Evolutionary conservation across 2,888 invertebrate species (phyloP).

Genomic region (Automeris io): DNA sequence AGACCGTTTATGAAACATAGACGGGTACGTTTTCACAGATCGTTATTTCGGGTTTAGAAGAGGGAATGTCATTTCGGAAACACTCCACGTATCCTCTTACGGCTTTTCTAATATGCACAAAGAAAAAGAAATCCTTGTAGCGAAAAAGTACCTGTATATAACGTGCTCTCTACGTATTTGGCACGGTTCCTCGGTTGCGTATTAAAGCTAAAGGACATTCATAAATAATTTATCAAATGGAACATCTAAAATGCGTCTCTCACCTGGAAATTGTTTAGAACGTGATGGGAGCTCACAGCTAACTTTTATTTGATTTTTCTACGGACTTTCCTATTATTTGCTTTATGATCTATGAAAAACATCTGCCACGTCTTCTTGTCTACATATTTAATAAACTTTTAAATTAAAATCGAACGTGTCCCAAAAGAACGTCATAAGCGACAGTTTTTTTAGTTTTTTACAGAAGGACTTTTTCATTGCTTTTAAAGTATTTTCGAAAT

Average conservation of each 20-base stretch:
- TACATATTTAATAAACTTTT: no score
- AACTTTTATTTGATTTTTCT: conserved; percentile 28
- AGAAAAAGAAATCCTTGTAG: conserved; percentile 51
- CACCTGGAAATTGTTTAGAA: conserved; percentile 47
- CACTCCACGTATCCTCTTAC: conserved; percentile 50
- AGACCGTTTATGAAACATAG: conserved; percentile 27
- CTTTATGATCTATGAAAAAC: conserved; percentile 3
- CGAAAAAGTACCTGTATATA: conserved; percentile 42
- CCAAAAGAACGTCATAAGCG: no score
- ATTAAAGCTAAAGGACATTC: conserved; percentile 50
- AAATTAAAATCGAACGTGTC: no score
- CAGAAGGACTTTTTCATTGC: no score
- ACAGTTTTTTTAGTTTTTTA: no score
- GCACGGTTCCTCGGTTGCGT: conserved; percentile 38
- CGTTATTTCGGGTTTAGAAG: conserved; percentile 51
- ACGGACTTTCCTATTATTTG: conserved; percentile 7
- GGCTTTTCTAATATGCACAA: conserved; percentile 61
- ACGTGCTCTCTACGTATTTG: conserved; percentile 48
- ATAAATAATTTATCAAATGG: conserved; percentile 64
- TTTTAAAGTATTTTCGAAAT: no score
- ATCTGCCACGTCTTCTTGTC: no score
- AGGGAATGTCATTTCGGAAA: conserved; percentile 47
- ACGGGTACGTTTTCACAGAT: conserved; percentile 44
- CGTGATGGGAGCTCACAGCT: conserved; percentile 37
- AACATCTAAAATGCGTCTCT: conserved; percentile 42